phyloP scores from a whole-genome alignment of 1,140 invertebrate genomes.

The Geopemphigus sp. region DNA sequence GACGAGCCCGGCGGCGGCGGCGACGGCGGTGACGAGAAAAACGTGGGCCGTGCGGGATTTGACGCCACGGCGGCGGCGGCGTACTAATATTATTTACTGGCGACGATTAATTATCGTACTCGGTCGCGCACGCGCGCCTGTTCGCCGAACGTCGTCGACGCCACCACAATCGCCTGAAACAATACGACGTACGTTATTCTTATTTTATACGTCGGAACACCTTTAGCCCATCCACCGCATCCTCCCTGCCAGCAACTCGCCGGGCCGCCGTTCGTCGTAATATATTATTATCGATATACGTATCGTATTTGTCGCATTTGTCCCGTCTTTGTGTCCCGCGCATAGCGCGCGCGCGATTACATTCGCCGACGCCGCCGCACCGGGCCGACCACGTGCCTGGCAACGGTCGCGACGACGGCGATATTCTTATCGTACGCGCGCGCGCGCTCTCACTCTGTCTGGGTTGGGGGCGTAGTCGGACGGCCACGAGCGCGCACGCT shows the following conservation, averaged over 20 bases:
- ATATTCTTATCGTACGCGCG: background rate
- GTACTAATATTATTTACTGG: conserved; percentile 17
- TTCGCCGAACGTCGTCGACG: background rate
- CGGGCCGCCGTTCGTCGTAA: background rate
- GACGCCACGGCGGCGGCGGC: conserved; percentile 29
- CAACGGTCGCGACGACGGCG: background rate
- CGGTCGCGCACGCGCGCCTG: background rate
- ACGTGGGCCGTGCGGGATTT: conserved; percentile 40
- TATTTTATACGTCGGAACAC: background rate
- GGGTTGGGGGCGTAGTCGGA: no score
- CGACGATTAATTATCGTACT: conserved; percentile 30
- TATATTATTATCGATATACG: no score
- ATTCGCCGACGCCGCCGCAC: background rate
- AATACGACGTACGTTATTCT: background rate
- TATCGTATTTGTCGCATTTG: background rate
- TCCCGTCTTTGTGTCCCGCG: no score
- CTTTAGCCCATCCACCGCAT: conserved; percentile 6
- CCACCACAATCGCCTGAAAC: conserved; percentile 2
- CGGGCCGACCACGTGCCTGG: background rate
- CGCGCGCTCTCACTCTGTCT: no score
- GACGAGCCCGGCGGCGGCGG: conserved; percentile 5
- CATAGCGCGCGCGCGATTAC: background rate
- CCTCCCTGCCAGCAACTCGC: no score
- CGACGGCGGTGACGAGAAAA: conserved; percentile 14
- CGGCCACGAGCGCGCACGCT: no score